These are phyloP conservation scores for Mechanitis mazaeus DNA, from an alignment of 2,888 invertebrate genomes.

Conservation along the genomic window DNA sequence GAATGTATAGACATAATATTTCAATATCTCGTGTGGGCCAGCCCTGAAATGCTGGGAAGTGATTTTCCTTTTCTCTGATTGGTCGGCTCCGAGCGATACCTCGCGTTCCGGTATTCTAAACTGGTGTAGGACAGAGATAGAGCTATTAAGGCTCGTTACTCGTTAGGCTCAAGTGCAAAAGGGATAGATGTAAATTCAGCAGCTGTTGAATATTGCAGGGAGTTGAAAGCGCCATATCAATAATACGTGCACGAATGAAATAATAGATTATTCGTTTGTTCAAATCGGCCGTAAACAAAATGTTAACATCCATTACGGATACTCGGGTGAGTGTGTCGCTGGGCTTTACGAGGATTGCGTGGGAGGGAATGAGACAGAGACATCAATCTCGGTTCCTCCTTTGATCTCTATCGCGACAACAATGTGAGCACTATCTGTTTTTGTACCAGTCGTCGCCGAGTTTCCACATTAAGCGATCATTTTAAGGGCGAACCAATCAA, in stretches of 20 bases:
- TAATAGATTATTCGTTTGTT: constrained; percentile 77
- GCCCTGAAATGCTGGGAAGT: constrained; percentile 57
- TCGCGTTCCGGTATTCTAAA: constrained; percentile 54
- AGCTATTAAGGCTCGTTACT: constrained; percentile 4
- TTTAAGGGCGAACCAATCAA: constrained; percentile 75
- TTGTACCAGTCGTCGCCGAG: constrained; percentile 71
- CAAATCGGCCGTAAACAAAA: constrained; percentile 75
- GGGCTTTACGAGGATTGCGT: constrained; percentile 28
- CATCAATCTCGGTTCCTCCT: constrained; percentile 34
- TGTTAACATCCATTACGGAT: constrained; percentile 72
- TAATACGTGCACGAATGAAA: constrained; percentile 76
- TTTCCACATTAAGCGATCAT: constrained; percentile 74
- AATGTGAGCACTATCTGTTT: constrained; percentile 61
- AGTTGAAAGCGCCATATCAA: constrained; percentile 68
- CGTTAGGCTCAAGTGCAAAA: constrained; percentile 29
- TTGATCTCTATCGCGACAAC: constrained; percentile 33
- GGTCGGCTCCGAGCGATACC: constrained; percentile 43
- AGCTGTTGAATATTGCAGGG: constrained; percentile 66
- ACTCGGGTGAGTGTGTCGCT: constrained; percentile 44
- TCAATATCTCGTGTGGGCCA: constrained; percentile 64
- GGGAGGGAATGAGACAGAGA: constrained; percentile 46
- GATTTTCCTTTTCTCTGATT: constrained; percentile 60
- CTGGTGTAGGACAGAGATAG: constrained; percentile 43
- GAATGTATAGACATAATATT: constrained; percentile 65
- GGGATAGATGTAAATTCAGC: constrained; percentile 41